Conservation (phyloP, 2,113 vertebrate species). For the Tenrec ecaudatus region DNA sequence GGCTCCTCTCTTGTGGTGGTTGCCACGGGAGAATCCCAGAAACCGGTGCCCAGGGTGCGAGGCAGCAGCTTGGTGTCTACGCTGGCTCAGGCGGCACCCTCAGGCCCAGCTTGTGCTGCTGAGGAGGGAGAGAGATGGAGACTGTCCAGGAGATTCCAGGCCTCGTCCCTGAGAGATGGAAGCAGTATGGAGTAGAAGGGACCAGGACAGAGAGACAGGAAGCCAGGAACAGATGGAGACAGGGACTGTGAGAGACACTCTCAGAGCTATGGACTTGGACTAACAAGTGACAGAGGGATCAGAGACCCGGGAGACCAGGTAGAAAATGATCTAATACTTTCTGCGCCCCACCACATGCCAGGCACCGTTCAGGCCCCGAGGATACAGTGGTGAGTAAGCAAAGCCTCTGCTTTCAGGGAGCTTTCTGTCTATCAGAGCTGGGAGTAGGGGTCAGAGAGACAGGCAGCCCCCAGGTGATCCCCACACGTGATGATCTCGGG, state of each 20-base stretch:
- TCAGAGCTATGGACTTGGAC: not conserved
- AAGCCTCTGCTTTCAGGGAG: not conserved
- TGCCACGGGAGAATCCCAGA: not conserved
- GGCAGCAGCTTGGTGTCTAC: not conserved
- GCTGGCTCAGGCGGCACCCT: not conserved
- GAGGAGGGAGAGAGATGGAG: not conserved
- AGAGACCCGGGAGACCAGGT: not conserved
- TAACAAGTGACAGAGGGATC: not conserved
- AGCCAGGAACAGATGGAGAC: not conserved
- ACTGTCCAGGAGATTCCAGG: accelerated
- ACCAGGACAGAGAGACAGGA: not conserved
- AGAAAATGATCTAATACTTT: not conserved
- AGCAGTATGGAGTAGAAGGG: not conserved
- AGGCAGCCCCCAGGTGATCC: too few species aligned
- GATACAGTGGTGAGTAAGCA: not conserved
- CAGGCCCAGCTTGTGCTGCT: not conserved
- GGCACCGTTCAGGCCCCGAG: not conserved
- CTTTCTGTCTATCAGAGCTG: not conserved
- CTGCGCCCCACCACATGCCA: accelerated
- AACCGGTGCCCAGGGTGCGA: not conserved
- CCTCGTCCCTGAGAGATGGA: too few species aligned
- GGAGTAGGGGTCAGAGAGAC: not conserved
- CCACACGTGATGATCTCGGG: not conserved
- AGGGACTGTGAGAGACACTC: not conserved
- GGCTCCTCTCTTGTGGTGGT: not conserved